These are phyloP conservation scores for Caenorhabditis inopinata DNA, from an alignment of 1,140 invertebrate genomes.

Conservation along the genomic window DNA sequence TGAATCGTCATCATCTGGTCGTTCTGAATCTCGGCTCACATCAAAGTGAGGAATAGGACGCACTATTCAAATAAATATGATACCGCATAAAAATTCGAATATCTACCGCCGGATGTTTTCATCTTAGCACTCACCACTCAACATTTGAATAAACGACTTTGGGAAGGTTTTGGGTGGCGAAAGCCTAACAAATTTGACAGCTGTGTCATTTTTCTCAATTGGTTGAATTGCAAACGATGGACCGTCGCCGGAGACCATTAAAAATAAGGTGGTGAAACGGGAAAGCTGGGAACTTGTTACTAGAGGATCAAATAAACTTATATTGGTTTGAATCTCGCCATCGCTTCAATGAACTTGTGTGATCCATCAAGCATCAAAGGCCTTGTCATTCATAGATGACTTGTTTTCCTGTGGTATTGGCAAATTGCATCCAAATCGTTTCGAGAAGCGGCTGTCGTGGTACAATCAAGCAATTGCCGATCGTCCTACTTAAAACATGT, in stretches of 20 bases:
- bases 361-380: constrained; percentile 27
- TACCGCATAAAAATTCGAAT: constrained; percentile 20
- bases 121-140: neutral
- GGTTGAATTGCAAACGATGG: neutral
- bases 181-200: neutral
- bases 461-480: constrained; percentile 22
- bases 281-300: too few species aligned
- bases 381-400: neutral
- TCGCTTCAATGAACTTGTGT: neutral
- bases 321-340: too few species aligned
- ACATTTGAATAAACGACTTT: constrained; percentile 34
- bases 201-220: neutral
- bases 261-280: too few species aligned
- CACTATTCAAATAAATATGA: constrained; percentile 23
- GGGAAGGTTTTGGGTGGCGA: neutral
- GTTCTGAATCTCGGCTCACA: constrained; percentile 26
- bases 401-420: constrained; percentile 25
- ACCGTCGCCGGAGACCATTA: too few species aligned
- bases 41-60: constrained; percentile 10
- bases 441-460: constrained; percentile 13
- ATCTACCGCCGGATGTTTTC: neutral
- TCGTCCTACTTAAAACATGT: constrained; percentile 19
- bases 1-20: neutral
- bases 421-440: constrained; percentile 1
- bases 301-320: too few species aligned